Conservation (phyloP, 2,888 invertebrate species). For the Apantesis nais region DNA sequence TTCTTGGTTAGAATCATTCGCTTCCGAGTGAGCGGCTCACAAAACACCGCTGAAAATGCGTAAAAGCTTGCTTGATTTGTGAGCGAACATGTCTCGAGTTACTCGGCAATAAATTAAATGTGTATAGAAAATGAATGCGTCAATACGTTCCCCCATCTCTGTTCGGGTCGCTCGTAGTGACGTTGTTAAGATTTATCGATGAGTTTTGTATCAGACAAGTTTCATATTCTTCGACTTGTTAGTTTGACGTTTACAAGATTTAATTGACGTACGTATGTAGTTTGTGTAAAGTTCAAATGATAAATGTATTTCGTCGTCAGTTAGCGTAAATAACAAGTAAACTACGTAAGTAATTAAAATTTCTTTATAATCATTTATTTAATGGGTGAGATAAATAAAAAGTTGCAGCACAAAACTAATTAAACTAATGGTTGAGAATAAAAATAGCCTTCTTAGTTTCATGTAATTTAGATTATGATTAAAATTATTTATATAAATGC, state of each 20-base stretch:
- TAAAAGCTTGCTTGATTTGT: constrained; percentile 71
- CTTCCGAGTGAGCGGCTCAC: constrained; percentile 58
- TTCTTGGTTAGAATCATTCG: constrained; percentile 42
- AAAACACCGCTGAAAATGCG: constrained; percentile 68
- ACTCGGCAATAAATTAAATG: constrained; percentile 76
- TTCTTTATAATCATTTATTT: constrained; percentile 27
- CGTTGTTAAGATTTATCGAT: constrained; percentile 73
- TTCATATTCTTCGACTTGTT: constrained; percentile 57
- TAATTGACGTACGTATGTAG: constrained; percentile 53
- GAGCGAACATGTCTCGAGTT: constrained; percentile 71
- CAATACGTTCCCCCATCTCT: constrained; percentile 65
- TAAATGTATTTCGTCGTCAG: constrained; percentile 42
- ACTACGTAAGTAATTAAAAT: constrained; percentile 37
- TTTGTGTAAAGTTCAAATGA: constrained; percentile 43
- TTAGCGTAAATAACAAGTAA: constrained; percentile 34
- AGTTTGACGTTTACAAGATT: constrained; percentile 52
- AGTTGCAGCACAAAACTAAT: constrained; percentile 16
- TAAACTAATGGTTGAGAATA: constrained; percentile 11
- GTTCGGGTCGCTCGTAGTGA: constrained; percentile 59
- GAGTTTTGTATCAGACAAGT: constrained; percentile 53
- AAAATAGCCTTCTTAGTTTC: constrained; percentile 17
- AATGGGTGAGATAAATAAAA: constrained; percentile 21
- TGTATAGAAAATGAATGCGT: constrained; percentile 75
- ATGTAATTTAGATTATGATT: constrained; percentile 10
- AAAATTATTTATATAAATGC: background rate